Evolutionary conservation across 1,140 invertebrate species (phyloP), one percentile per base, ranked within the genome.

Genomic region (Glomeris maerens): DNA sequence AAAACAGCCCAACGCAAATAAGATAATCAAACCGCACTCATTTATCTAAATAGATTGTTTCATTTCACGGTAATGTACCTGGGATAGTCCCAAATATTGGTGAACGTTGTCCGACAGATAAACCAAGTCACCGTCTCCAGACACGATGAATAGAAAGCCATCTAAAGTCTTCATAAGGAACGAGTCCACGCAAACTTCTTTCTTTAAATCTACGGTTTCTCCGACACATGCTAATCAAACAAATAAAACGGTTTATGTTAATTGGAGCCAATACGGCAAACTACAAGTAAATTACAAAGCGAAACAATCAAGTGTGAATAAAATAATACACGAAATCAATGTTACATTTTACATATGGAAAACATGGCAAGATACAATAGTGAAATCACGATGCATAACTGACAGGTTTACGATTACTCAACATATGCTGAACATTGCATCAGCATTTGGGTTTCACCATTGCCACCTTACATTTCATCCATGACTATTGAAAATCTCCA

Each of bases 21-120:
- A 26, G 25, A 41, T 53, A 41, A 47, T 25, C 3, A 23, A 44
- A 20, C 31, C 17, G 31, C 31, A 36, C 17, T 36, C 31, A 13
- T 10, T 13, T 17, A 36, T 36, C 10, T 36, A 13, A 13, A 17
- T 36, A 10, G 10, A 13, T 36, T 36, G 31, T 36, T 36, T 17
- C 17, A 36, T 17, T n/a, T n/a, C n/a, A n/a, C n/a, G n/a, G n/a
- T n/a, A 5, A 60, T 42, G 55, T 70, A 93, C 89, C 79, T 93
- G 89, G 54, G 83, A 78, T 10, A 94, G 77, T 27, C 90, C 90
- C 38, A 94, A 77, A 66, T 88, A 85, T 52, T 87, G 82, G 52
- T 78, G 78, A 47, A 94, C 84, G 61, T 90, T 93, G 62, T 91
- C 86, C 3, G 89, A 92, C 42, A 90, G 74, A 67, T 88, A 94